Percentiles rank a stretch among this genome's conserved stretches.
phyloP scores from a whole-genome alignment of 2,888 invertebrate species.

The Sphecodes monilicornis region DNA sequence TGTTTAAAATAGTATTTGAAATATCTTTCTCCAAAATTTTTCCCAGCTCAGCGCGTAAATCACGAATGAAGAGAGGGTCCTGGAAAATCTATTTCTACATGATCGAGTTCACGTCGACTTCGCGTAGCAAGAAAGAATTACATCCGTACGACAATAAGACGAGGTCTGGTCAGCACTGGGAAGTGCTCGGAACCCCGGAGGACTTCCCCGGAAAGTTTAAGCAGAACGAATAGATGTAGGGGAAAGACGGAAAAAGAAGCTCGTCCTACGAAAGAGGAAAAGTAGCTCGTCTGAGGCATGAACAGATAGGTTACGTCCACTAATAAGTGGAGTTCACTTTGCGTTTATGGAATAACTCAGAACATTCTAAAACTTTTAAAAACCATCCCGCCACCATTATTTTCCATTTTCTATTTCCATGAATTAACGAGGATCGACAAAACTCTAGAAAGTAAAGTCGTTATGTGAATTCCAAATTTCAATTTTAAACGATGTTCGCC shows the following conservation, averaged over 20 bases:
- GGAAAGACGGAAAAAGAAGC: neutral
- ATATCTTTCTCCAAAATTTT: too few relatives aligned
- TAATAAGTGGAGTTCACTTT: conserved; percentile 40
- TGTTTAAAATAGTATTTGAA: too few relatives aligned
- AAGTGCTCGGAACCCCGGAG: conserved; percentile 49
- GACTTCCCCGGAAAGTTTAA: conserved; percentile 47
- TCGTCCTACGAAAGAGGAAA: conserved; percentile 27
- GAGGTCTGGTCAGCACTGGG: conserved; percentile 28
- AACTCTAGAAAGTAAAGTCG: neutral
- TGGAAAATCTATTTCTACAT: conserved; percentile 22
- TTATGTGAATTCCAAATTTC: neutral
- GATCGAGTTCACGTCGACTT: conserved; percentile 41
- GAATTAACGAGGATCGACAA: neutral
- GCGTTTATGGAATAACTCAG: neutral
- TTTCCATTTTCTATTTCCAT: neutral
- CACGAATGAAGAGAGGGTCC: neutral
- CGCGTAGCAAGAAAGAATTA: conserved; percentile 18
- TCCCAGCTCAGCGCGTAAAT: too few relatives aligned
- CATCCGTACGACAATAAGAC: conserved; percentile 53
- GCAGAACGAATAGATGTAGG: conserved; percentile 41
- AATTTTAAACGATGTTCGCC: neutral
- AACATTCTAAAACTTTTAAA: conserved; percentile 17
- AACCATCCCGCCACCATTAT: neutral
- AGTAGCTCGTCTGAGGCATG: conserved; percentile 30
- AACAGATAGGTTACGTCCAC: conserved; percentile 35